These are phyloP conservation scores for Cuniculus paca DNA, from an alignment of 2,797 vertebrate species.

Conservation along the genomic window DNA sequence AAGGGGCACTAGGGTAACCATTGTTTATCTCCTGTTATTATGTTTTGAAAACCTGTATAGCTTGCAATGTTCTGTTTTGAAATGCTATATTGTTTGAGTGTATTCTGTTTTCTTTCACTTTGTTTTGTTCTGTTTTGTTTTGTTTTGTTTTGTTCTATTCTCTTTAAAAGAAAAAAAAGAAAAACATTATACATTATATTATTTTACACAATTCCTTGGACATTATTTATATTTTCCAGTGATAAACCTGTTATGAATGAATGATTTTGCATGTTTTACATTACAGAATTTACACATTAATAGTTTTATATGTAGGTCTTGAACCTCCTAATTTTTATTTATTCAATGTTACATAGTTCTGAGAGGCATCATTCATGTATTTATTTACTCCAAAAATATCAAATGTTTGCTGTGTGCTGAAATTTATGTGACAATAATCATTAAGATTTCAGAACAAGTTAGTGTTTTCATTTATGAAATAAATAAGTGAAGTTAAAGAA, in stretches of 20 bases:
- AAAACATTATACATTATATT: neutral
- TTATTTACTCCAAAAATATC: neutral
- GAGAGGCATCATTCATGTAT: neutral
- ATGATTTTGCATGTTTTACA: neutral
- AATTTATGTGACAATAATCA: neutral
- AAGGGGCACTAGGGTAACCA: no score
- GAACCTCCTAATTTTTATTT: neutral
- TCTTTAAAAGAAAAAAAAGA: no score
- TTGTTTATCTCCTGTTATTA: no score
- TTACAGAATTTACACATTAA: neutral
- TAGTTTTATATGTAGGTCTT: neutral
- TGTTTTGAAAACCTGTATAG: no score
- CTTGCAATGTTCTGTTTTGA: no score
- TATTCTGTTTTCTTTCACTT: no score
- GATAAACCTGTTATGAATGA: neutral
- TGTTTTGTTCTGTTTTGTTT: no score
- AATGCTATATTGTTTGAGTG: no score
- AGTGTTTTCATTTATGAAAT: neutral
- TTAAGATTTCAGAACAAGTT: neutral
- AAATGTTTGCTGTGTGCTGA: neutral
- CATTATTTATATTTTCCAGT: neutral
- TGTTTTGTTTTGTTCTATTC: no score
- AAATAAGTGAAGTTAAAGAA: neutral
- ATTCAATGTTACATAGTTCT: neutral
- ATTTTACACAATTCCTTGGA: neutral